These are phyloP conservation scores for Tenodera sinensis DNA, from an alignment of 2,888 invertebrate genomes.

Conservation along the genomic window DNA sequence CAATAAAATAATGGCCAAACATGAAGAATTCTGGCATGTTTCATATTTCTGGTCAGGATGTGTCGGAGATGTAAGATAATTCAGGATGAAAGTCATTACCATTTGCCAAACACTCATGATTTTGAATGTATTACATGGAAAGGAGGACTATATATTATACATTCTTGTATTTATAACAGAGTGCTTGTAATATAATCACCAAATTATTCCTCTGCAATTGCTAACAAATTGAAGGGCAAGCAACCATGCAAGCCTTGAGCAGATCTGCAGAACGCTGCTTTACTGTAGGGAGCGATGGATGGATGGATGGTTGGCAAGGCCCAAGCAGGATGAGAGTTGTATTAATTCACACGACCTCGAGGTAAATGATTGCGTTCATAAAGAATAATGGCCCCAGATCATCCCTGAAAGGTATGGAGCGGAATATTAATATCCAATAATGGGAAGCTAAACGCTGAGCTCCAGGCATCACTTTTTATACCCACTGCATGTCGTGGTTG, in stretches of 20 bases:
- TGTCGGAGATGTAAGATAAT: no score
- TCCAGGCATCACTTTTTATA: not conserved
- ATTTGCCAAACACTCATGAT: no score
- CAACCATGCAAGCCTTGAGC: not conserved
- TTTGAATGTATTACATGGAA: no score
- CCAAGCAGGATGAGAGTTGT: not conserved
- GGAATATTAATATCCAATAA: not conserved
- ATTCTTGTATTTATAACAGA: not conserved
- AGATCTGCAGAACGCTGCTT: not conserved
- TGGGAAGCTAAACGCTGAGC: not conserved
- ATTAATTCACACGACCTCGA: not conserved
- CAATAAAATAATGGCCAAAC: no score
- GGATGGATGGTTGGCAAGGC: not conserved
- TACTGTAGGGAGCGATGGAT: not conserved
- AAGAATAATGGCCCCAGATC: not conserved
- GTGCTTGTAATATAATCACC: not conserved
- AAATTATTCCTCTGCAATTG: not conserved
- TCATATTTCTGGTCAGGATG: no score
- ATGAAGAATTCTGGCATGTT: no score
- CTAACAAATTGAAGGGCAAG: not conserved
- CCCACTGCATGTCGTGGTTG: not conserved
- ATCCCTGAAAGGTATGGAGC: not conserved
- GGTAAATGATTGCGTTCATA: not conserved
- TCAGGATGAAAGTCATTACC: no score
- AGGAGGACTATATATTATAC: not conserved